phyloP scores from a whole-genome alignment of 2,888 invertebrate species.

The Pinctada fucata region DNA sequence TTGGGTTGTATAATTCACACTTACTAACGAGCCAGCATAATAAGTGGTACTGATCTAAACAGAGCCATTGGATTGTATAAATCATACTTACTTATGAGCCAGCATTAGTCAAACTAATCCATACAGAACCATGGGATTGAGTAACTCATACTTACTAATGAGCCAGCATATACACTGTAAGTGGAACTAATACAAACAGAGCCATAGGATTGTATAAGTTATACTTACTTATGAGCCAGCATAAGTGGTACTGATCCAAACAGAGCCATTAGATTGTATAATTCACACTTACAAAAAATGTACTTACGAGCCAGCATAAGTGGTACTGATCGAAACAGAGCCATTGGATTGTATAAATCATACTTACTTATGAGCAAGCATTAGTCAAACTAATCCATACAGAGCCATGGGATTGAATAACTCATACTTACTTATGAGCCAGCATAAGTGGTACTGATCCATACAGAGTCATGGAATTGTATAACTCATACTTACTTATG shows the following conservation, averaged over 20 bases:
- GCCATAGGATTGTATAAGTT: constrained; percentile 98
- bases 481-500: constrained; percentile 89
- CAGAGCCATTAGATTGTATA: constrained; percentile 95
- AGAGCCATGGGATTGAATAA: constrained; percentile 92
- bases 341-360: too few relatives aligned
- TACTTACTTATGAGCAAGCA: constrained; percentile 87
- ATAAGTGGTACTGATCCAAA: constrained; percentile 97
- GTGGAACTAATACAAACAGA: constrained; percentile 95
- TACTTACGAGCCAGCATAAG: too few relatives aligned
- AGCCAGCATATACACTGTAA: constrained; percentile 93
- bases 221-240: constrained; percentile 85
- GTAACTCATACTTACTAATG: constrained; percentile 82
- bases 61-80: constrained; percentile 95
- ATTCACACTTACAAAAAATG: constrained; percentile 97
- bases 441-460: constrained; percentile 95
- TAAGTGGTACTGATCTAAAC: constrained; percentile 94
- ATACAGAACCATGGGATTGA: too few relatives aligned
- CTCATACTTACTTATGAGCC: constrained; percentile 82
- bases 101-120: too few relatives aligned
- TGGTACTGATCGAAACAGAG: too few relatives aligned
- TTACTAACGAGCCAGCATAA: constrained; percentile 91
- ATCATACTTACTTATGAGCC: constrained; percentile 86
- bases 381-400: constrained; percentile 95
- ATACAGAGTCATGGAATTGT: constrained; percentile 97
- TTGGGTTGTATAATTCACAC: constrained; percentile 83